Conservation (phyloP, 2,888 invertebrate genomes). For the Machimus atricapillus region DNA sequence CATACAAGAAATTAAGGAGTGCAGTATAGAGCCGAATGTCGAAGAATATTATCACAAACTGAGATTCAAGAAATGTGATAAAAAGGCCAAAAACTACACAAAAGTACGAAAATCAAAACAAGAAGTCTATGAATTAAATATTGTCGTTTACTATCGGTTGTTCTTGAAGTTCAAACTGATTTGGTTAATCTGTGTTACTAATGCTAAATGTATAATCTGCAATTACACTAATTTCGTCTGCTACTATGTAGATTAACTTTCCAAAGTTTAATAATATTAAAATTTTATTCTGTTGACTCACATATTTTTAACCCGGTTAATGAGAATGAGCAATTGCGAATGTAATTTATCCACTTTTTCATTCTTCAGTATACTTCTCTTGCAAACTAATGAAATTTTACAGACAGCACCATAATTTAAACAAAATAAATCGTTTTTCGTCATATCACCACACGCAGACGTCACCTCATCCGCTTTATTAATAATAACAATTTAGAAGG, state of each 20-base stretch:
- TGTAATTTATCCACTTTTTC: background rate
- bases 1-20: too few species aligned
- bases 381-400: background rate
- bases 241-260: background rate
- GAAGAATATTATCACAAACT: too few species aligned
- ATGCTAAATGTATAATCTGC: background rate
- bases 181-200: too few species aligned
- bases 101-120: too few species aligned
- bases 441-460: background rate
- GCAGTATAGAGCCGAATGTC: too few species aligned
- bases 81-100: too few species aligned
- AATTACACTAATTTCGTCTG: background rate
- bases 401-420: background rate
- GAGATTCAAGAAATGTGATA: too few species aligned
- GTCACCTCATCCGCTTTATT: background rate
- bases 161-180: too few species aligned
- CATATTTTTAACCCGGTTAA: background rate
- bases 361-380: background rate
- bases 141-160: too few species aligned
- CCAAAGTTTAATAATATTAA: background rate
- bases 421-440: background rate
- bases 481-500: background rate
- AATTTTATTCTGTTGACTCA: background rate
- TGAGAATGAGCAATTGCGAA: background rate
- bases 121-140: too few species aligned